Base-by-base conservation (phyloP, 2,888 invertebrate genomes). In the Pristionchus maxplancki region DNA sequence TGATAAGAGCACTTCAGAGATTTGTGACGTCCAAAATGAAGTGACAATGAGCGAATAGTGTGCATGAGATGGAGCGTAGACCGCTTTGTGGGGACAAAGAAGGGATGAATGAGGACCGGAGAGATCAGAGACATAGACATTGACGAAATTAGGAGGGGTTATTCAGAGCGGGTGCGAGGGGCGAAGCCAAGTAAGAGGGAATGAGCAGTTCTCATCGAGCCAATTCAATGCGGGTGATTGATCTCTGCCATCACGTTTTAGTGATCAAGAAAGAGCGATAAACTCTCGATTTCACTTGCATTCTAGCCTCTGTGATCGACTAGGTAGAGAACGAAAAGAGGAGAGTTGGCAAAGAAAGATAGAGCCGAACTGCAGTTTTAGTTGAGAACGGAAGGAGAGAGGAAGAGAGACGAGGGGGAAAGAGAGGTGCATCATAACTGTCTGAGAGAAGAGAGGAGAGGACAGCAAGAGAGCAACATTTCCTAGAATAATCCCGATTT, bases 301-400 rank as follows among this genome's bases (percentile, higher is more conserved):
- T 9, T 71, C 37, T 71, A 20, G 17, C 20, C 20, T 71, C 71
- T 71, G 37, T 20, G 15, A 78, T 28, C 28, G 44, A 20, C 2
- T 31, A 48, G 71, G 6, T 15, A 74, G 48, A 1, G 28, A 53
- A 17, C 8, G 34, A 83, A 44, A n/a, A 0, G 31, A 40, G 9
- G n/a, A 78, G 78, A 48, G 17, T n/a, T 9, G 44, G 13, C 24
- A 34, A 31, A 31, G 83, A 50, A 34, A 53, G 34, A 48, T 11
- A 48, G 50, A 40, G 83, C 28, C 78, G 78, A 78, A 78, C 78
- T 78, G 78, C 78, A 78, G 78, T 78, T 78, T 78, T 48, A 28
- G 40, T 74, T 3, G 74, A 74, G 78, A 78, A 28, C 78, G 78
- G 48, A 78, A 78, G 44, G 37, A 83, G 82, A 83, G 82, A 58